Conservation (phyloP, 2,888 invertebrate species). For the Ernsta delagoae region DNA sequence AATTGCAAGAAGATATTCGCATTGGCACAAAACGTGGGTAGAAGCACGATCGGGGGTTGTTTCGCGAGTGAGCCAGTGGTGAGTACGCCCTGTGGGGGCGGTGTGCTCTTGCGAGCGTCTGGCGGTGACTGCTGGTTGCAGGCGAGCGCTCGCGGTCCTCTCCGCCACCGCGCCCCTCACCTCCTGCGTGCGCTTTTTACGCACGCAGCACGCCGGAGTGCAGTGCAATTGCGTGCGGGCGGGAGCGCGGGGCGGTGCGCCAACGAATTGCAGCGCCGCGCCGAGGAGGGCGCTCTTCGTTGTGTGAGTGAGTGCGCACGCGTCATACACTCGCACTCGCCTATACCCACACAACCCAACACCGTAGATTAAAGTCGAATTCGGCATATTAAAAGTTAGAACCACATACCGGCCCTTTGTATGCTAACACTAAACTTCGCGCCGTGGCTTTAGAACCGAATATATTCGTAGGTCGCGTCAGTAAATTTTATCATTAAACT, state of each 20-base stretch:
- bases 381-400: slow-evolving; percentile 73
- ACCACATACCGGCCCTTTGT: slow-evolving; percentile 72
- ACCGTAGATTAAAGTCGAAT: slow-evolving; percentile 74
- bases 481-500: slow-evolving; percentile 63
- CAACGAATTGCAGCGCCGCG: slow-evolving; percentile 82
- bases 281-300: slow-evolving; percentile 69
- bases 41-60: slow-evolving; percentile 70
- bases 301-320: slow-evolving; percentile 77
- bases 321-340: slow-evolving; percentile 52
- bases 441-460: slow-evolving; percentile 61
- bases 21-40: slow-evolving; percentile 74
- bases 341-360: slow-evolving; percentile 49
- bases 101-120: slow-evolving; percentile 78
- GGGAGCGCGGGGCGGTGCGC: slow-evolving; percentile 60
- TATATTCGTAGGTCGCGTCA: slow-evolving; percentile 57
- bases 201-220: slow-evolving; percentile 78
- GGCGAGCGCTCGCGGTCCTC: slow-evolving; percentile 61
- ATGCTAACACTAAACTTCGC: slow-evolving; percentile 75
- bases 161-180: slow-evolving; percentile 67
- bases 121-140: slow-evolving; percentile 72
- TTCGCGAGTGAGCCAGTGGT: slow-evolving; percentile 57
- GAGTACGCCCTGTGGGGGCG: slow-evolving; percentile 77
- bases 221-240: slow-evolving; percentile 83
- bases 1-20: slow-evolving; percentile 51
- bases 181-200: slow-evolving; percentile 84